These are phyloP conservation scores for Venusia cambrica DNA, from an alignment of 2,888 invertebrate species.

Conservation along the genomic window DNA sequence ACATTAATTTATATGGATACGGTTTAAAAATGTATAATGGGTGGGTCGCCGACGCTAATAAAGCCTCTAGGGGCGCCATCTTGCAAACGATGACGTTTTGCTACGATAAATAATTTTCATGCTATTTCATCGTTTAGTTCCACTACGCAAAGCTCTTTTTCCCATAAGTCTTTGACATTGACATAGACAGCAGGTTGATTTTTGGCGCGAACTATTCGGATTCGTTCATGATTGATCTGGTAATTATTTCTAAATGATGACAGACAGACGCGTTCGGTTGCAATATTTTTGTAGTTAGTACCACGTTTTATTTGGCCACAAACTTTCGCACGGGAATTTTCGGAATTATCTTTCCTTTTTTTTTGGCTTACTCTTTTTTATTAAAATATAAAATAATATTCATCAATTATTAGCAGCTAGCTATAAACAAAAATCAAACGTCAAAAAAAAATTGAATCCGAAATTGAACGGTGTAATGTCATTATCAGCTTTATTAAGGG, in stretches of 20 bases:
- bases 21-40: slow-evolving; percentile 81
- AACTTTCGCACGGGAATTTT: slow-evolving; percentile 23
- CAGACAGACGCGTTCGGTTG: slow-evolving; percentile 35
- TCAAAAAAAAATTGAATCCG: slow-evolving; percentile 37
- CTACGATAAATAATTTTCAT: slow-evolving; percentile 41
- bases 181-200: slow-evolving; percentile 19
- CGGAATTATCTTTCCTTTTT: slow-evolving; percentile 2
- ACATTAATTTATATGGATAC: slow-evolving; percentile 81
- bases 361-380: slow-evolving; percentile 2
- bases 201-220: slow-evolving; percentile 27
- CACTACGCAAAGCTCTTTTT: slow-evolving; percentile 23
- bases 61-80: slow-evolving; percentile 60
- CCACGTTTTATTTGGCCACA: slow-evolving; percentile 28
- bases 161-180: slow-evolving; percentile 23
- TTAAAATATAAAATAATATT: neutral
- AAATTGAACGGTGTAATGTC: slow-evolving; percentile 43
- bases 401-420: neutral
- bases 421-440: slow-evolving; percentile 29
- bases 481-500: slow-evolving; percentile 48
- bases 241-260: slow-evolving; percentile 46
- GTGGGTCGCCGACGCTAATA: slow-evolving; percentile 70
- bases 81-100: slow-evolving; percentile 47
- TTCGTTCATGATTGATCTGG: slow-evolving; percentile 56
- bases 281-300: slow-evolving; percentile 51
- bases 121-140: slow-evolving; percentile 23